Evolutionary conservation across 2,113 vertebrate genomes (phyloP).

Genomic region (Paralichthys olivaceus): DNA sequence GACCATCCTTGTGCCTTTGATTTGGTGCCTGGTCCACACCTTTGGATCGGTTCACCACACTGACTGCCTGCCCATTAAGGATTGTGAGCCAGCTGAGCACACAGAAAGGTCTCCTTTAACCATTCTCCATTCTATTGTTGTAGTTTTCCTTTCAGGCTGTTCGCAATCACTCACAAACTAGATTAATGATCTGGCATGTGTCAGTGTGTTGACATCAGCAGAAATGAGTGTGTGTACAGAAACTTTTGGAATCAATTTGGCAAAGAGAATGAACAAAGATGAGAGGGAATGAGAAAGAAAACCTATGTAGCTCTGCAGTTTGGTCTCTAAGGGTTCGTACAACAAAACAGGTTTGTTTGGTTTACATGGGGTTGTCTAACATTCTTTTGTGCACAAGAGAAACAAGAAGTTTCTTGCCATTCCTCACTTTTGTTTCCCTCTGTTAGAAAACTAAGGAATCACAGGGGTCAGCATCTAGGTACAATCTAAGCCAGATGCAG

Average conservation of each 20-base stretch:
- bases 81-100: slow-evolving; percentile 16
- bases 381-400: slow-evolving; percentile 17
- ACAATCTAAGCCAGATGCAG: slow-evolving; percentile 22
- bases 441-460: slow-evolving; percentile 20
- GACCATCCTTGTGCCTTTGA: slow-evolving; percentile 28
- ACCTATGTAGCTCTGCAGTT: neutral
- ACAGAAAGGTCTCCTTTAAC: neutral
- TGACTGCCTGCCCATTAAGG: slow-evolving; percentile 9
- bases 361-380: slow-evolving; percentile 12
- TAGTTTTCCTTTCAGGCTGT: neutral
- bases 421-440: slow-evolving; percentile 22
- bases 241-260: slow-evolving; percentile 13
- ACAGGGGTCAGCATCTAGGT: slow-evolving; percentile 44
- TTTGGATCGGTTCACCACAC: slow-evolving; percentile 13
- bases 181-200: slow-evolving; percentile 30
- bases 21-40: slow-evolving; percentile 9
- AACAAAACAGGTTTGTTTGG: slow-evolving; percentile 40
- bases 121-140: neutral
- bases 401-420: slow-evolving; percentile 24
- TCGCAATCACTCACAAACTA: slow-evolving; percentile 10
- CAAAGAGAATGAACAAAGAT: slow-evolving; percentile 4
- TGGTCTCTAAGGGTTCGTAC: slow-evolving; percentile 10
- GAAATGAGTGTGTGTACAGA: slow-evolving; percentile 18
- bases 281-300: slow-evolving; percentile 8
- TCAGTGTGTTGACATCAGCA: slow-evolving; percentile 30